A percentile compares a stretch with the other conserved stretches of the same genome.
phyloP scores from a whole-genome alignment of 2,797 vertebrate genomes.

The Antennarius maculatus region DNA sequence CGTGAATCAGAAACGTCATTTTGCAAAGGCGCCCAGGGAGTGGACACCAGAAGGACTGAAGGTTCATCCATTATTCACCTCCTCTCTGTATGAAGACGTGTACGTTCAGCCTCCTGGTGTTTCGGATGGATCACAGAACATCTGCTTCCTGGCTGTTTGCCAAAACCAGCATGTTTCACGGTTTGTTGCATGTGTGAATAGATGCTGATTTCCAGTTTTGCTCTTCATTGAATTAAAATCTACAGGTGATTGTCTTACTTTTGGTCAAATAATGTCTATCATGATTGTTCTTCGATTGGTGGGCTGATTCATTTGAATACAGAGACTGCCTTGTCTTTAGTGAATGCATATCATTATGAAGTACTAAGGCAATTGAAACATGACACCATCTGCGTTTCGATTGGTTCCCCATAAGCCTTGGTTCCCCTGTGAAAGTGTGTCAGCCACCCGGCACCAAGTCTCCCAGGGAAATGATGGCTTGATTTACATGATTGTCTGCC shows the following conservation, averaged over 20 bases:
- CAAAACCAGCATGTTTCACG: slow-evolving; percentile 13
- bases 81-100: slow-evolving; percentile 5
- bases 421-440: not conserved
- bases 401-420: not conserved
- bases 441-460: not conserved
- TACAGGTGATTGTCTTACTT: slow-evolving; percentile 1
- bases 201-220: slow-evolving; percentile 15
- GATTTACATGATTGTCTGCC: not conserved
- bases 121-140: slow-evolving; percentile 21
- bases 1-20: slow-evolving; percentile 24
- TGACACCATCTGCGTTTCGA: not conserved
- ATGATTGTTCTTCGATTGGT: not conserved
- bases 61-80: slow-evolving; percentile 7
- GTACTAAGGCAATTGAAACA: not conserved
- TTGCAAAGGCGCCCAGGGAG: slow-evolving; percentile 23
- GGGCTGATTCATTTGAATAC: not conserved
- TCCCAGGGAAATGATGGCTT: no score
- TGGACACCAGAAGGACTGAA: not conserved
- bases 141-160: slow-evolving; percentile 43
- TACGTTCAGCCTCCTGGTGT: slow-evolving; percentile 19
- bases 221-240: slow-evolving; percentile 3
- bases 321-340: no score
- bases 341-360: no score
- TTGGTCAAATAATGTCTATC: not conserved
- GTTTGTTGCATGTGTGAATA: slow-evolving; percentile 7